Conservation (phyloP, 1,140 invertebrate species). For the Nilaparvata lugens region DNA sequence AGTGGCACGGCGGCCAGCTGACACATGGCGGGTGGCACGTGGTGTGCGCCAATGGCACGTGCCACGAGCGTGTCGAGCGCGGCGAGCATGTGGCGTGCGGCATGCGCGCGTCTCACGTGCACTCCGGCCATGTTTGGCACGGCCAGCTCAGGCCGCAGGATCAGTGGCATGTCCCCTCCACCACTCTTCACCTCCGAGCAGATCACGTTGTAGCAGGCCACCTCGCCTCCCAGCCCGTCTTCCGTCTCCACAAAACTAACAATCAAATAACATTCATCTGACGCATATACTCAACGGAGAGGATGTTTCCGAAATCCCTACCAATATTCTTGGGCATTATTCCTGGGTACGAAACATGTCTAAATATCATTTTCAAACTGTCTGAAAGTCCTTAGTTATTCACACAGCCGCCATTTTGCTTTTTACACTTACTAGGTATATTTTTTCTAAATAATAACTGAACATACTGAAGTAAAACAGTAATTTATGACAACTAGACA, state of each 20-base stretch:
- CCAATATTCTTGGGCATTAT: too few species aligned
- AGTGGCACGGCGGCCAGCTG: constrained; percentile 8
- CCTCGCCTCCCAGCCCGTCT: background rate
- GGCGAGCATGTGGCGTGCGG: constrained; percentile 77
- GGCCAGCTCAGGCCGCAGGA: constrained; percentile 69
- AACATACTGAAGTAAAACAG: too few species aligned
- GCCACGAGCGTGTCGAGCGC: constrained; percentile 65
- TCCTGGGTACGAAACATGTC: too few species aligned
- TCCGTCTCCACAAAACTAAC: background rate
- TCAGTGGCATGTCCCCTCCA: constrained; percentile 33
- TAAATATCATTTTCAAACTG: too few species aligned
- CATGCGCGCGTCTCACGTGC: constrained; percentile 69
- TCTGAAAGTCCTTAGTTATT: too few species aligned
- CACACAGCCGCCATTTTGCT: too few species aligned
- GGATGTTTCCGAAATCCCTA: too few species aligned
- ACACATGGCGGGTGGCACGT: constrained; percentile 43
- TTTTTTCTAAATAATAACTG: too few species aligned
- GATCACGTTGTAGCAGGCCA: constrained; percentile 25
- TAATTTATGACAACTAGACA: too few species aligned
- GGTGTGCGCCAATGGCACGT: background rate
- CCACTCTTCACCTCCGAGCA: constrained; percentile 19
- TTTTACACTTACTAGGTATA: too few species aligned
- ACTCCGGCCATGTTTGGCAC: constrained; percentile 61
- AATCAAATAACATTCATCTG: background rate
- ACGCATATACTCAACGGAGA: background rate